Conservation (phyloP, 2,797 vertebrate genomes). For the Chloroceryle amazona region DNA sequence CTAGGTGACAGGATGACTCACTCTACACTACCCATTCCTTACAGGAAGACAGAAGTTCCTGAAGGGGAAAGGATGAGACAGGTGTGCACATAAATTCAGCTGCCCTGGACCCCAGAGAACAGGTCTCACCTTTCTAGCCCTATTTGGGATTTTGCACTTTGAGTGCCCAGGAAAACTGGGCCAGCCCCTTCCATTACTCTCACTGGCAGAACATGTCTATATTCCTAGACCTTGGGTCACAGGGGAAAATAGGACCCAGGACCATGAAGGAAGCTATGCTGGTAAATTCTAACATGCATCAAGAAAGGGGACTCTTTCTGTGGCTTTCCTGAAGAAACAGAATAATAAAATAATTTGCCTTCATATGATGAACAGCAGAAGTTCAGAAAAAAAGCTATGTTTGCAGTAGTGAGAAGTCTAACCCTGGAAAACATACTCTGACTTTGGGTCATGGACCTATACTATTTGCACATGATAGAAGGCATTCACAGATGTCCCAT, state of each 20-base stretch:
- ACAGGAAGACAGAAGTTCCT: conserved; percentile 69
- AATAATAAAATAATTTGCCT: not conserved
- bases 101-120: not conserved
- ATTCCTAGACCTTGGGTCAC: not conserved
- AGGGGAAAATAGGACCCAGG: not conserved
- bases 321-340: not conserved
- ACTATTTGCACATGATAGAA: not conserved
- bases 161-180: not conserved
- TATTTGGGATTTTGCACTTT: not conserved
- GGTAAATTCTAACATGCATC: not conserved
- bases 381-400: not conserved
- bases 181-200: not conserved
- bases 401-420: not conserved
- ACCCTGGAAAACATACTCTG: not conserved
- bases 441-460: not conserved
- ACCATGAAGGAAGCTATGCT: not conserved
- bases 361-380: not conserved
- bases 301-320: not conserved
- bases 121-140: not conserved
- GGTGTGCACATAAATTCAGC: conserved; percentile 1
- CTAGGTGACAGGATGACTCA: conserved; percentile 36
- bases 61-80: conserved; percentile 60
- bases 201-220: not conserved
- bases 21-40: conserved; percentile 27
- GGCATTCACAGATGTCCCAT: not conserved